Evolutionary conservation across 1,140 invertebrate genomes (phyloP).

Genomic region (Trichonephila clavata): DNA sequence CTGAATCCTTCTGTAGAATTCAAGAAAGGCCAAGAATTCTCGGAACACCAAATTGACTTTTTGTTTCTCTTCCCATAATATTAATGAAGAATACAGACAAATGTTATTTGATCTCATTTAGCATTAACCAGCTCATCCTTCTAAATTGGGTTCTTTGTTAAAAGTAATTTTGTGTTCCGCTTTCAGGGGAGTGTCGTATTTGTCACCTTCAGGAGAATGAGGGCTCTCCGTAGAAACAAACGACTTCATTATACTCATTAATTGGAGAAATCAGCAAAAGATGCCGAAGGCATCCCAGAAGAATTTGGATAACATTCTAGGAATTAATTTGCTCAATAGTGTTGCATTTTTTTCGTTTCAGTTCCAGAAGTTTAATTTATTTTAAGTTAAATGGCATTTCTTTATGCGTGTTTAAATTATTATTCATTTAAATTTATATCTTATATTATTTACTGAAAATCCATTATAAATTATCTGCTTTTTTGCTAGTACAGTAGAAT

Average conservation of each 20-base stretch:
- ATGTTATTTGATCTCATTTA: neutral
- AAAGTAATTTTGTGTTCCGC: neutral
- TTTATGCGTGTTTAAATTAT: no score
- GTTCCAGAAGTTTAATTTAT: no score
- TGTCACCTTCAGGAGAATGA: neutral
- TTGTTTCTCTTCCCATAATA: neutral
- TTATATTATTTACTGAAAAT: no score
- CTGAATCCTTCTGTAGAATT: no score
- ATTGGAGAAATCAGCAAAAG: neutral
- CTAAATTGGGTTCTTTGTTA: neutral
- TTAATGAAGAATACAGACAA: neutral
- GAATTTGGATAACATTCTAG: neutral
- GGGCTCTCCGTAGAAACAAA: neutral
- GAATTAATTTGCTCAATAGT: neutral
- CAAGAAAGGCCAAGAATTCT: no score
- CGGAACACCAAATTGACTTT: neutral
- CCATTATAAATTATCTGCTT: no score
- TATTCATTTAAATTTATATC: no score
- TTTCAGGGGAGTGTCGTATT: neutral
- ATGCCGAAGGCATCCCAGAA: no score
- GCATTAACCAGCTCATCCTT: neutral
- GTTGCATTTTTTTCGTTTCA: no score
- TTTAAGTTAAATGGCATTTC: no score
- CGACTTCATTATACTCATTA: neutral
- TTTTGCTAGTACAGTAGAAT: no score